Evolutionary conservation across 2,113 vertebrate genomes (phyloP), one percentile per base, ranked within the genome.

Genomic region (Cephalopholis sonnerati): DNA sequence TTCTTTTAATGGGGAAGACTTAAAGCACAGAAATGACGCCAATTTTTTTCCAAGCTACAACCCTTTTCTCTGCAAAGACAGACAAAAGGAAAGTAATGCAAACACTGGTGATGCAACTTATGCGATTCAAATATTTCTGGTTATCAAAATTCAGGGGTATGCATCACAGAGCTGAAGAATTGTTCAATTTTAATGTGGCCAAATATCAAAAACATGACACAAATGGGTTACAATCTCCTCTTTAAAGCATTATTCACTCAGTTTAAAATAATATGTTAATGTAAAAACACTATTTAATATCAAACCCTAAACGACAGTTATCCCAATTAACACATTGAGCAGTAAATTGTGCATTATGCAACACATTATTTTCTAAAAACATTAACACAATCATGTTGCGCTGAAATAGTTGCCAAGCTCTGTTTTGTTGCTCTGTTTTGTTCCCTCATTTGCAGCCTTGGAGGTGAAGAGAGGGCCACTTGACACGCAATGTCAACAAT

Each of bases 1-100:
- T 84, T 70, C 48, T 79, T 77, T 74, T 77, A 69, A 86, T 81
- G 74, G 79, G 51, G 29, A 58, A 65, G 29, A 74, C 57, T 85
- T 59, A 46, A 69, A 82, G 53, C 15, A 62, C 50, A 67, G 79
- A 72, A 72, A 59, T n/a, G 7, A 62, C n/a, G 10, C 41, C 11
- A 2, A 11, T 44, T 44, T 53, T 53, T 63, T 76, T 67, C 50
- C 27, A 58, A 41, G 46, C 69, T 70, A 54, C 24, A 15, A 27
- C 44, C 54, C 17, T 22, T 57, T 63, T 41, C 20, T 29, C 50
- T 63, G 46, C 32, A 62, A 61, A 66, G 53, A 57, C 68, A 57
- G 65, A 63, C 25, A 65, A 77, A 44, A 20, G 25, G 17, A 20
- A 1, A 22, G 7, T 3, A 73, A 78, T 53, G 54, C 50, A 79